Evolutionary conservation across 64 coral and sea anemone species (phyloP).

Genomic region (Actinia equina): DNA sequence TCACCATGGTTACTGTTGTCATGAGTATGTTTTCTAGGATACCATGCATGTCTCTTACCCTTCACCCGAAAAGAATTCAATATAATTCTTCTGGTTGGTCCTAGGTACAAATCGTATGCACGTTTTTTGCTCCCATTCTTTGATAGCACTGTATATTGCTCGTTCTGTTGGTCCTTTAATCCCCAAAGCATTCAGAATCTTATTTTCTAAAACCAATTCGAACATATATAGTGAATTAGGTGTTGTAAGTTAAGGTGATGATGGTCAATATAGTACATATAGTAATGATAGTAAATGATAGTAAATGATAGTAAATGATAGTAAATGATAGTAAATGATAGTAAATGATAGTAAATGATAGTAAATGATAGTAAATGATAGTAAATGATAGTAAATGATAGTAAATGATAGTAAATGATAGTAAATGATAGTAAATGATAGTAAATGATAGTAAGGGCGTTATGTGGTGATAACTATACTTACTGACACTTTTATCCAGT

Average conservation of each 20-base stretch:
- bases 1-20: neutral
- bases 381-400: too few relatives aligned
- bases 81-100: conserved; percentile 51
- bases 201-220: conserved; percentile 27
- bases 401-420: too few relatives aligned
- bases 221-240: too few relatives aligned
- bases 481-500: conserved; percentile 57
- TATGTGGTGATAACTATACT: neutral
- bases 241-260: too few relatives aligned
- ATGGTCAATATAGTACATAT: too few relatives aligned
- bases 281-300: too few relatives aligned
- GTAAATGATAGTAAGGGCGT: too few relatives aligned
- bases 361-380: too few relatives aligned
- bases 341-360: too few relatives aligned
- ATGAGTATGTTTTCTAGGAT: neutral
- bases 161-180: conserved; percentile 57
- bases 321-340: too few relatives aligned
- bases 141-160: conserved; percentile 58
- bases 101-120: conserved; percentile 60
- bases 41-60: conserved; percentile 28
- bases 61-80: conserved; percentile 51
- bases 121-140: conserved; percentile 61
- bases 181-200: conserved; percentile 32
- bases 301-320: too few relatives aligned
- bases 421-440: too few relatives aligned